These are phyloP conservation scores for Aphis craccivora DNA, from an alignment of 1,140 invertebrate genomes.

Conservation along the genomic window DNA sequence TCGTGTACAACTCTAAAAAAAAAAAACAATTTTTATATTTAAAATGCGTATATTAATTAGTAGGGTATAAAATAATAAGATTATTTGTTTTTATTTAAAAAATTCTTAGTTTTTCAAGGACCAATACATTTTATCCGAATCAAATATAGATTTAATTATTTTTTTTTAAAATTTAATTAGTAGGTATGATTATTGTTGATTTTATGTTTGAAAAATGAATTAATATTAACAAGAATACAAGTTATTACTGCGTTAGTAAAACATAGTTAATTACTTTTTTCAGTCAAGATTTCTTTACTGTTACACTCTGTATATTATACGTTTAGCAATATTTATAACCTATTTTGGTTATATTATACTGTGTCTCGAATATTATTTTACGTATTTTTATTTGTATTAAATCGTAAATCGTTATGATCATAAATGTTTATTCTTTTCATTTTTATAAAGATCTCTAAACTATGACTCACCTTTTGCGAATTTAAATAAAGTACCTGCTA, in stretches of 20 bases:
- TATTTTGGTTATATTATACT: not conserved
- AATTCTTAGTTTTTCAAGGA: not conserved
- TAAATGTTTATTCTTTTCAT: not conserved
- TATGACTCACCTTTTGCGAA: not conserved
- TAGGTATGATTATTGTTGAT: no score
- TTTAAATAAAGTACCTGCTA: not conserved
- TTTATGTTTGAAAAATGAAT: not conserved
- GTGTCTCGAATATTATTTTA: not conserved
- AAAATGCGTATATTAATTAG: no score
- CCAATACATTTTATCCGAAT: not conserved
- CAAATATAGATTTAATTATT: not conserved
- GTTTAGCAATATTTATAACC: not conserved
- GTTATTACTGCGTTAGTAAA: not conserved
- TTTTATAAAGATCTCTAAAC: not conserved
- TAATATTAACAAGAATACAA: not conserved
- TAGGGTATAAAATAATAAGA: not conserved
- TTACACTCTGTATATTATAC: not conserved
- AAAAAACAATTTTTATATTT: no score
- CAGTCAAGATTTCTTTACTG: not conserved
- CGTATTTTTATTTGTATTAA: not conserved
- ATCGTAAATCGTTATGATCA: not conserved
- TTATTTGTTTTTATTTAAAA: not conserved
- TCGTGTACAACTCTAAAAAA: no score
- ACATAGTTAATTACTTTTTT: not conserved
- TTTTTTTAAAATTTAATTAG: no score